Base-by-base conservation (phyloP, 2,113 vertebrate species). In the Grammomys surdaster region DNA sequence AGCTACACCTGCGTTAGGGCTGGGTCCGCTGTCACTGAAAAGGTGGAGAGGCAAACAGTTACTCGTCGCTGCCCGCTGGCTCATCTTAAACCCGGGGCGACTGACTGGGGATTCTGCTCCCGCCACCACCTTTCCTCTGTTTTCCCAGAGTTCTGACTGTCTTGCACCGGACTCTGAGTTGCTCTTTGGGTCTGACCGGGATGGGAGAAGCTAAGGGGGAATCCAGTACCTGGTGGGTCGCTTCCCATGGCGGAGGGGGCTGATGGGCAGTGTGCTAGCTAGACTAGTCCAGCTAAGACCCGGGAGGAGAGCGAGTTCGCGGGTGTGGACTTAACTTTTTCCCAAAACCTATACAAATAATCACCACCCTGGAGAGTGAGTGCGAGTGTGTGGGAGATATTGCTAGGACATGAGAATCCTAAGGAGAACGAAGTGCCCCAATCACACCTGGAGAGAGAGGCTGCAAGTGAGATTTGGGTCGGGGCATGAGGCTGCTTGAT, bases 241-340 rank as follows among this genome's bases (percentile, higher is more conserved):
- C n/a, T 88, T 85, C 40, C 1, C 43, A 2, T 36, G 75, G 40
- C 80, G 78, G 24, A 26, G 77, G 63, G 69, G 48, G 11, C 51
- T 82, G 84, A 67, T 63, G 89, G 70, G 11, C 13, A 94, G 40
- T 87, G 87, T 93, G 91, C 60, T 46, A 91, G 63, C 43, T 70
- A 46, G 10, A 84, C 33, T 10, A 56, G 40, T 92, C 80, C 4
- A 69, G 0, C 69, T 82, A 51, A 86, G 70, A 26, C 80, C 69
- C 60, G 40, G 86, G 28, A 60, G 46, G 12, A 33, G 56, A 58
- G 43, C 46, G 14, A 24, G 51, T 90, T 94, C 5, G 2, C n/a
- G 43, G 63, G 87, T 95, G 85, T 73, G 92, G 58, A 88, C 75
- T 80, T 89, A 96, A 97, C 96, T 97, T 95, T 91, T 91, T 91